These are phyloP conservation scores for Pollicipes pollicipes DNA, from an alignment of 1,140 invertebrate genomes.

Conservation along the genomic window DNA sequence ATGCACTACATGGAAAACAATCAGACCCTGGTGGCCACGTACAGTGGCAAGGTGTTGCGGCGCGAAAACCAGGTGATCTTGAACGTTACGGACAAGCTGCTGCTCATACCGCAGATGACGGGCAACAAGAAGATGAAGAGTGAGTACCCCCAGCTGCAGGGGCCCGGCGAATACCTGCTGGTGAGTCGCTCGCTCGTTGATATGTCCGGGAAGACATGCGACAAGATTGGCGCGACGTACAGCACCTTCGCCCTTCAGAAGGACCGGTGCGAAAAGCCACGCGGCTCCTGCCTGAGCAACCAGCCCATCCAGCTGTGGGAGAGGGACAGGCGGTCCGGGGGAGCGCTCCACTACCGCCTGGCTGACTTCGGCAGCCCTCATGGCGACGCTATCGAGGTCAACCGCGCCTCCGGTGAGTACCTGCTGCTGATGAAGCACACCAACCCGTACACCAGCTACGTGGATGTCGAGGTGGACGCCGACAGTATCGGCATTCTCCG, in stretches of 20 bases:
- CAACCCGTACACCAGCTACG: neutral
- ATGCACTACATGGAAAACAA: slow-evolving; percentile 26
- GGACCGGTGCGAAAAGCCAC: slow-evolving; percentile 26
- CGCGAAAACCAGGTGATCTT: slow-evolving; percentile 26
- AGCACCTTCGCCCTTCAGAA: slow-evolving; percentile 31
- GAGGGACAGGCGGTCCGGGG: slow-evolving; percentile 22
- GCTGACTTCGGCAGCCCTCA: neutral
- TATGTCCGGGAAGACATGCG: slow-evolving; percentile 28
- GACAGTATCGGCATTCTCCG: neutral
- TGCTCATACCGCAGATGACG: neutral
- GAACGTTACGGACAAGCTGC: slow-evolving; percentile 16
- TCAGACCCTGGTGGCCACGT: slow-evolving; percentile 23
- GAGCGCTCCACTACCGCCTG: neutral
- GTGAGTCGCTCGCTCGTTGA: slow-evolving; percentile 24
- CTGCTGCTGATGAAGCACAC: neutral
- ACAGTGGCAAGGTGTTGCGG: slow-evolving; percentile 27
- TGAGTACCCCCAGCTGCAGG: slow-evolving; percentile 11
- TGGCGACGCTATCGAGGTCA: neutral
- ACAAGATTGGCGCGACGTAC: slow-evolving; percentile 32
- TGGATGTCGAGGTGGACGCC: neutral
- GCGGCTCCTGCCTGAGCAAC: slow-evolving; percentile 30
- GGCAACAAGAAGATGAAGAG: neutral
- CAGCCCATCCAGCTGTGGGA: slow-evolving; percentile 31
- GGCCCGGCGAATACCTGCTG: slow-evolving; percentile 29
- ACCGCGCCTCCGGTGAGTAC: neutral